phyloP scores from a whole-genome alignment of 2,113 vertebrate species.

The Carassius gibelio region DNA sequence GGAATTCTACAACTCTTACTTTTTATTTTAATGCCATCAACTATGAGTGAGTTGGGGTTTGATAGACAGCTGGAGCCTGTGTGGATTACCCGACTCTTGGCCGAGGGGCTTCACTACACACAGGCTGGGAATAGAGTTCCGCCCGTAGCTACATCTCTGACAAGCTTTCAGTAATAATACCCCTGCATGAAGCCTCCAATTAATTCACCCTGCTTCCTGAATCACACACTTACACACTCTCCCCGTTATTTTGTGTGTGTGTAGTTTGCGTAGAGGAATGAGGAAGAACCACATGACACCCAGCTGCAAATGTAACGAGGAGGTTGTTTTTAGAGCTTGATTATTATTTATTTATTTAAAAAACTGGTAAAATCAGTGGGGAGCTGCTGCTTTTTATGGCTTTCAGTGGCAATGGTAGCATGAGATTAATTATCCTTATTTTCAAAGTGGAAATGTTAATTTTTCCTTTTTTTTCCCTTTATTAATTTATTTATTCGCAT shows the following conservation, averaged over 20 bases:
- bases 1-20: neutral
- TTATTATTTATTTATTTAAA: conserved; percentile 63
- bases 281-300: conserved; percentile 66
- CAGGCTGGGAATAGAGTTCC: conserved; percentile 71
- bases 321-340: conserved; percentile 46
- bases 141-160: conserved; percentile 72
- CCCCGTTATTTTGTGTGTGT: no score
- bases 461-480: conserved; percentile 46
- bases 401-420: conserved; percentile 55
- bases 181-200: conserved; percentile 71
- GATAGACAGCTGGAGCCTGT: conserved; percentile 60
- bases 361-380: conserved; percentile 45
- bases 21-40: neutral
- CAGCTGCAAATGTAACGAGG: conserved; percentile 68
- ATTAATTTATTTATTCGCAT: conserved; percentile 59
- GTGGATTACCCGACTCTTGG: conserved; percentile 46
- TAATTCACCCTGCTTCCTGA: conserved; percentile 76
- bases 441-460: conserved; percentile 50
- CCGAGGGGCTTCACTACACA: conserved; percentile 68
- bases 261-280: conserved; percentile 48
- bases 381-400: conserved; percentile 57
- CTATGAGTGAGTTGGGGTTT: conserved; percentile 54
- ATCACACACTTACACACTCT: conserved; percentile 60
- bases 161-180: conserved; percentile 79
- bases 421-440: conserved; percentile 61